These are phyloP conservation scores for Dyspetes luteomarginatus DNA, from an alignment of 2,888 invertebrate species.

Conservation along the genomic window DNA sequence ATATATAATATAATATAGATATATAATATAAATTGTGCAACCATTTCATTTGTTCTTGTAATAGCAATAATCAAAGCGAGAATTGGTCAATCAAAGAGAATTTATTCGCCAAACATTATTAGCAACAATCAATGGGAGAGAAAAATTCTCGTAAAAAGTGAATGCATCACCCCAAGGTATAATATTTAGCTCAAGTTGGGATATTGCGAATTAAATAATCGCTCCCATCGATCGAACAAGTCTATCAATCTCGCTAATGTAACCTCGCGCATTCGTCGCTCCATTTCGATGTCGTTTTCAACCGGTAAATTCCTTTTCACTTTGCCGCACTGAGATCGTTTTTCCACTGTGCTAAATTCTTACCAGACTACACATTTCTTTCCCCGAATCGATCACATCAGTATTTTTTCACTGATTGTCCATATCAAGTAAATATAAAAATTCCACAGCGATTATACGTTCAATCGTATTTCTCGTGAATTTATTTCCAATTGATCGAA, in stretches of 20 bases:
- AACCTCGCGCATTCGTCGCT: conserved; percentile 16
- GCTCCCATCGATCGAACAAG: conserved; percentile 10
- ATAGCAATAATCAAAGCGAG: too few relatives aligned
- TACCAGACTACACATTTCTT: background rate
- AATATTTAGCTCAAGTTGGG: background rate
- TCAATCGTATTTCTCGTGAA: too few relatives aligned
- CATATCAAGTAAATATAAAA: too few relatives aligned
- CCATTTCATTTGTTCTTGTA: too few relatives aligned
- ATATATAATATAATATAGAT: too few relatives aligned
- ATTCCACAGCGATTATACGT: too few relatives aligned
- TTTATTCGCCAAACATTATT: conserved; percentile 1
- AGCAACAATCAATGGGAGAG: too few relatives aligned
- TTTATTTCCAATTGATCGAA: too few relatives aligned
- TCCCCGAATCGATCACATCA: background rate
- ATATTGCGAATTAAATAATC: conserved; percentile 42
- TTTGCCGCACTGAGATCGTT: background rate
- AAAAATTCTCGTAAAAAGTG: background rate
- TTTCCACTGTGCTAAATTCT: background rate
- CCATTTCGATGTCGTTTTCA: too few relatives aligned
- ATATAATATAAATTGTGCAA: too few relatives aligned
- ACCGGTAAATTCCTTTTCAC: conserved; percentile 17
- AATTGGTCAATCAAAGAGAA: conserved; percentile 6
- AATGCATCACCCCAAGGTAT: background rate
- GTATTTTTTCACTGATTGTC: too few relatives aligned
- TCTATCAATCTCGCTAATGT: conserved; percentile 33